Evolutionary conservation across 2,888 invertebrate genomes (phyloP).

Genomic region (Fabriciana adippe): DNA sequence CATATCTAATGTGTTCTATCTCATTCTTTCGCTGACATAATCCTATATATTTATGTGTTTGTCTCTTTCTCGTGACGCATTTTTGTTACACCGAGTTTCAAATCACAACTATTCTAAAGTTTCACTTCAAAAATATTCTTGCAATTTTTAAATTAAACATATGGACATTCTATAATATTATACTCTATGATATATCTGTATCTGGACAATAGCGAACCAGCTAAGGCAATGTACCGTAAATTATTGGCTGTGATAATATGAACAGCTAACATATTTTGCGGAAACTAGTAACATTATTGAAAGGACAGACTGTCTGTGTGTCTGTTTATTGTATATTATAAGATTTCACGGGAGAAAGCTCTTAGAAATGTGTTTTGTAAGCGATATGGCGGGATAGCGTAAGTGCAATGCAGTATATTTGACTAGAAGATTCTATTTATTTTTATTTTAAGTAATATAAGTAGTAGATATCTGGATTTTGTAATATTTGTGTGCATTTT

Average conservation of each 20-base stretch:
- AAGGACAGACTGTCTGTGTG: constrained; percentile 18
- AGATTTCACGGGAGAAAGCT: constrained; percentile 25
- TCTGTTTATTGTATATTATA: constrained; percentile 31
- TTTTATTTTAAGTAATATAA: background rate
- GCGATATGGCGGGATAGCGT: constrained; percentile 1
- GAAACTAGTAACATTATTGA: constrained; percentile 34
- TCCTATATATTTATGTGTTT: no score
- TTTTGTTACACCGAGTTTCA: no score
- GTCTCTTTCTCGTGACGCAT: no score
- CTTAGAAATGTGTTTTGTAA: constrained; percentile 26
- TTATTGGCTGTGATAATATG: constrained; percentile 40
- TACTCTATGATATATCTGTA: constrained; percentile 28
- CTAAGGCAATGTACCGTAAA: constrained; percentile 39
- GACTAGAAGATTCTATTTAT: background rate
- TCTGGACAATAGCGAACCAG: constrained; percentile 38
- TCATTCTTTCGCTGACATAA: no score
- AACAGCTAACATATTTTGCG: constrained; percentile 36
- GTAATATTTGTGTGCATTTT: no score
- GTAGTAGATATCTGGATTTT: no score
- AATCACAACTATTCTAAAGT: no score
- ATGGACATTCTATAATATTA: background rate
- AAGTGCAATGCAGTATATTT: constrained; percentile 5
- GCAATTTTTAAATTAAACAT: background rate
- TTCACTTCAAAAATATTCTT: no score
- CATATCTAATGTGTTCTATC: no score